These are phyloP conservation scores for Athalia rosae DNA, from an alignment of 2,888 invertebrate genomes.

Conservation along the genomic window DNA sequence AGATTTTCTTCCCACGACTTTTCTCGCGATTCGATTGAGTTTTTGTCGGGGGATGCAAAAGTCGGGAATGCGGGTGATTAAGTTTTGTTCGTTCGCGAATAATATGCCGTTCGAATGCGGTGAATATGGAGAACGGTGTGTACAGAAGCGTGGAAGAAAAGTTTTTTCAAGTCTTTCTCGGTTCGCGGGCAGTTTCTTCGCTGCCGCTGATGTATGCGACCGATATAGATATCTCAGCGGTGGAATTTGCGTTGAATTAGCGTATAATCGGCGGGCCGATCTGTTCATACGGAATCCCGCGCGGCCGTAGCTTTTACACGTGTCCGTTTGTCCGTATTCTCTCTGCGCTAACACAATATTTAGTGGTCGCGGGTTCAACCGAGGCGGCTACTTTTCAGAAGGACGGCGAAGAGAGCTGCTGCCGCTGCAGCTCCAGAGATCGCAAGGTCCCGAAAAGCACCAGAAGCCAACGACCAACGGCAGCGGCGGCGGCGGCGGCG, in stretches of 20 bases:
- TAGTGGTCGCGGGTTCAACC: conserved; percentile 60
- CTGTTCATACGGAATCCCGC: conserved; percentile 72
- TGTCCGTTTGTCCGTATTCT: conserved; percentile 70
- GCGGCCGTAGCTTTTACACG: conserved; percentile 70
- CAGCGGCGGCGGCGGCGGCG: background rate
- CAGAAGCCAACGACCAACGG: background rate
- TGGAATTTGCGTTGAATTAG: conserved; percentile 74
- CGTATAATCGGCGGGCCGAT: conserved; percentile 73
- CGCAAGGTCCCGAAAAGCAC: too few relatives aligned
- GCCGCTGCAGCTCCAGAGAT: conserved; percentile 45
- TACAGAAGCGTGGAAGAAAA: background rate
- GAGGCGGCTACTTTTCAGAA: too few relatives aligned
- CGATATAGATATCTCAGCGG: conserved; percentile 72
- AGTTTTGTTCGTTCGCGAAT: too few relatives aligned
- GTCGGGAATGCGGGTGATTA: too few relatives aligned
- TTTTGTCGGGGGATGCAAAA: too few relatives aligned
- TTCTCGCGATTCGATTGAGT: too few relatives aligned
- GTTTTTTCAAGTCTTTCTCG: conserved; percentile 33
- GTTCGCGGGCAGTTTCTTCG: conserved; percentile 39
- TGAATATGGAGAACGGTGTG: background rate
- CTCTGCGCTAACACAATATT: conserved; percentile 72
- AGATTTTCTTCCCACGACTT: too few relatives aligned
- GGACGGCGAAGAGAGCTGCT: too few relatives aligned
- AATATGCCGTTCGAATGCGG: too few relatives aligned
- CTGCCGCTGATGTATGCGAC: conserved; percentile 67